Evolutionary conservation across 2,888 invertebrate species (phyloP), one percentile per base, ranked within the genome.

Genomic region (Julus scandinavius): DNA sequence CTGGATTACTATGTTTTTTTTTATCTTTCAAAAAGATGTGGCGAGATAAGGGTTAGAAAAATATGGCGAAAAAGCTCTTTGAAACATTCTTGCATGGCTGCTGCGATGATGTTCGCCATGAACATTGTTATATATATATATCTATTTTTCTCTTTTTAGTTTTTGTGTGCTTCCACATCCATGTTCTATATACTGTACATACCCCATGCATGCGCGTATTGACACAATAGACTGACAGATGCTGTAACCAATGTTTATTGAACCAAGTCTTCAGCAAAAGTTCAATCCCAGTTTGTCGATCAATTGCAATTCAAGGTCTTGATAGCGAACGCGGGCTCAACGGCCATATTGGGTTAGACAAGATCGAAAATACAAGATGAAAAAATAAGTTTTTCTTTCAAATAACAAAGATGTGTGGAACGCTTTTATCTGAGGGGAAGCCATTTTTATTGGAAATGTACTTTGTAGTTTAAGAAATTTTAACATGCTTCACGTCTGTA

Each of bases 141-240:
- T n/a, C 20, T 63, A 20, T 63, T 1, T 20, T 20, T 63, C 20
- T 63, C 20, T 20, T 20, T 63, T 63, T 58, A 1, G 20, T 7
- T 20, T 63, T 20, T n/a, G 58, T 58, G 58, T 58, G 63, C 20
- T 63, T 63, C 63, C 63, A 63, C 63, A 7, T 20, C 7, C 9
- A 63, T 63, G 63, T 63, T 20, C 63, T 63, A 20, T 63, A 20
- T 63, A 63, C 63, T 20, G 20, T 20, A 63, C n/a, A n/a, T 63
- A n/a, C 63, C 54, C 63, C 63, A 63, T 63, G 63, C 63, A 63
- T 20, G 63, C 63, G 20, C 63, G 63, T 63, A 63, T 63, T 63
- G 63, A 63, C 63, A 63, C 63, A 63, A 63, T 63, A 63, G 63
- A 63, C 63, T 63, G 63, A 63, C 63, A 63, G 63, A 63, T 63